Base-by-base conservation (phyloP, 2,113 vertebrate genomes). In the Formicarius rufipectus region DNA sequence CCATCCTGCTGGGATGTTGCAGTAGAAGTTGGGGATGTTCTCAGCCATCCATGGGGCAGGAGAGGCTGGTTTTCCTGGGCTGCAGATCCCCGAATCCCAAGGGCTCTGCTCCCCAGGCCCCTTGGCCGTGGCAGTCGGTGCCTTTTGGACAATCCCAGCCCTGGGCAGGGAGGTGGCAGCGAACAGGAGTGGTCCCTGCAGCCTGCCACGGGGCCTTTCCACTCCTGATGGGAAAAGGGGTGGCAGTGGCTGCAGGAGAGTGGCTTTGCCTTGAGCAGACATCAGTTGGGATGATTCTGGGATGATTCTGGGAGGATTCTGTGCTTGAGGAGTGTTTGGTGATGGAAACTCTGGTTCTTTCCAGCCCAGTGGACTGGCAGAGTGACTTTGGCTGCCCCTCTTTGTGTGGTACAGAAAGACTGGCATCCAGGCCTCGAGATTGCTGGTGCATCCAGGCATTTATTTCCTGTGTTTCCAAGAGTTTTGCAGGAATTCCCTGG, bases 201-300 rank as follows among this genome's bases (percentile, higher is more conserved):
- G 31, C 60, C 27, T 2, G 2, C 25, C 67, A 20, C 84, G 49
- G 47, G 49, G 49, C 30, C 15, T 74, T 67, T 74, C 19, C 55
- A 1, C 40, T 42, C 37, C 44, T 10, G 4, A 3, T 2, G 24
- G 87, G 42, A 33, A 39, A 7, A 27, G 39, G 19, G 37, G 9
- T 7, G 60, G 3, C 1, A 6, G 50, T 9, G 13, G 28, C 11
- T 23, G 39, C 72, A 37, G 14, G 47, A 33, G 49, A 1, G 1
- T 30, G 8, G 17, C 13, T 22, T 20, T 1, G 2, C 30, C 55
- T 37, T 10, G 35, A 33, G 53, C 53, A 22, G 40, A 20, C 2
- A 1, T 21, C n/a, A 13, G 20, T 31, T 7, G 37, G n/a, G 27
- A 27, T 25, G 49, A 25, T 50, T 50, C 56, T 58, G 40, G 42